Base-by-base conservation (phyloP, 2,797 vertebrate species). In the Hylomyscus alleni region DNA sequence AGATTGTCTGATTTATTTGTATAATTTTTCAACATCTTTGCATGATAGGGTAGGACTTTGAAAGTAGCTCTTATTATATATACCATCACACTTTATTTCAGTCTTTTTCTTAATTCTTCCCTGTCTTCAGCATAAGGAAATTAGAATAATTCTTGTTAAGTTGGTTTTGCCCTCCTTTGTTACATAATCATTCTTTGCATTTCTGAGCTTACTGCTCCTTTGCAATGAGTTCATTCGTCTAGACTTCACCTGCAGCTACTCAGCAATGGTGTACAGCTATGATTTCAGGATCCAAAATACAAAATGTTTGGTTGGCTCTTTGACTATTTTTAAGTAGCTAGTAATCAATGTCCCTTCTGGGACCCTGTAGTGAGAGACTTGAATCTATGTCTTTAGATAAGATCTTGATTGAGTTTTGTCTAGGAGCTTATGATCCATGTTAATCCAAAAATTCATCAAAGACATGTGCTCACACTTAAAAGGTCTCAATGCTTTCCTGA, bases 381-480 rank as follows among this genome's bases (percentile, higher is more conserved):
- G 50, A 89, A 56, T 80, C 58, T 54, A 89, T 52, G 29, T 62
- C 7, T 47, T 92, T 82, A 14, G 0, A 65, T 5, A 3, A 54
- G 56, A 76, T 83, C 44, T 82, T 26, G 0, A 20, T 62, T 92
- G 77, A 88, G n/a, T 29, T 7, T 86, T 89, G 58, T 69, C 22
- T 56, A 37, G 12, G 3, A 91, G 7, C 14, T 84, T 82, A 93
- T 92, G 78, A 73, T 37, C 92, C 75, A 89, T n/a, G 0, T 77
- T 89, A 93, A 94, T 72, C 52, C 31, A 58, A 67, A 19, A 87
- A 60, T 47, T 89, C 65, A 73, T 26, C 65, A 84, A 95, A 44
- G 15, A 76, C 26, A 72, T 93, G 78, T 15, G 8, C 77, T 85
- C 19, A 29, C 47, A 34, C 4, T 78, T 5, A 10, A 4, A 10